Evolutionary conservation across 2,797 vertebrate species (phyloP).

Genomic region (Artibeus lituratus): DNA sequence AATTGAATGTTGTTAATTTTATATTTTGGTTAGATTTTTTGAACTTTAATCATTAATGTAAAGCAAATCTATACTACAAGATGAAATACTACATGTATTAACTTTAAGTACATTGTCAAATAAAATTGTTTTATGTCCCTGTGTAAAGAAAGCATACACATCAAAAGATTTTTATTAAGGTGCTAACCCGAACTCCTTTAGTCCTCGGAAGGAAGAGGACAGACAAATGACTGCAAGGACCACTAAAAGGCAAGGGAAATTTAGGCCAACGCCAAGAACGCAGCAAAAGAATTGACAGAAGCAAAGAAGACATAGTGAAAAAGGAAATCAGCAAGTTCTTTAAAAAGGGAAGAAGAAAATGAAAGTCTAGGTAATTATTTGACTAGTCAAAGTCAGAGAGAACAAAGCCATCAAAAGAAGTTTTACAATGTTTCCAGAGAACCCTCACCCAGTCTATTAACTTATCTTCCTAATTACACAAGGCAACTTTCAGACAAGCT

Average conservation of each 20-base stretch:
- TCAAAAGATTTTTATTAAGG: conserved; percentile 30
- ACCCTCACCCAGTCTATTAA: not conserved
- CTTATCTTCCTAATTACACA: not conserved
- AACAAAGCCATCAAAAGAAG: not conserved
- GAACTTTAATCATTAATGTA: not conserved
- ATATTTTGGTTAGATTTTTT: not conserved
- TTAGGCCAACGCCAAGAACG: conserved; percentile 65
- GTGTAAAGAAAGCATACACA: not conserved
- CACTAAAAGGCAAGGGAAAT: conserved; percentile 46
- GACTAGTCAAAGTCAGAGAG: conserved; percentile 11
- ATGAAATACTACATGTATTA: not conserved
- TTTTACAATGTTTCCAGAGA: not conserved
- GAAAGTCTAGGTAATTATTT: conserved; percentile 53
- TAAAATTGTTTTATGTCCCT: not conserved
- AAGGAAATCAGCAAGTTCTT: conserved; percentile 46
- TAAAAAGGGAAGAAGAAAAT: conserved; percentile 41
- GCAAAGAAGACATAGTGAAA: not conserved
- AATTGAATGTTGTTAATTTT: not conserved
- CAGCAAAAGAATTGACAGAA: conserved; percentile 61
- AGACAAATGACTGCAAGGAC: conserved; percentile 43
- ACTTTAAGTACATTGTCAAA: not conserved
- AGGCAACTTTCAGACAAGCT: not conserved
- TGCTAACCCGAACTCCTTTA: not conserved
- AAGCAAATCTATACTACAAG: not conserved
- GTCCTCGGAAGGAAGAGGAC: not conserved